Conservation (phyloP, 2,888 invertebrate genomes). For the Pseudococcus viburni region DNA sequence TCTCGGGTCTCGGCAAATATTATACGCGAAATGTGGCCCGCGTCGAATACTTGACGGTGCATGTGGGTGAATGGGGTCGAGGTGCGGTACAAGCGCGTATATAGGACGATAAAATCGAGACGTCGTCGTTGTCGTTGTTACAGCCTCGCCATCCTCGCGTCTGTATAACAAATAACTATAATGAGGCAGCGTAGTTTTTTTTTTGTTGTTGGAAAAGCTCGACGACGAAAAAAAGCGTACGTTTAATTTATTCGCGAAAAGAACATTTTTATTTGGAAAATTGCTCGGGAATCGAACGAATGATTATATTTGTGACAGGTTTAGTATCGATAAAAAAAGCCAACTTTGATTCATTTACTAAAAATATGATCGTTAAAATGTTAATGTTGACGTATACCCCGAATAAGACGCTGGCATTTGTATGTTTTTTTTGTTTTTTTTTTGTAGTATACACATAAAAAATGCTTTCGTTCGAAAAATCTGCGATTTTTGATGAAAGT, state of each 20-base stretch:
- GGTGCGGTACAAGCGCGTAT: not conserved
- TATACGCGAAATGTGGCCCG: too few species aligned
- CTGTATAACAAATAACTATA: not conserved
- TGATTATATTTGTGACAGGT: slow-evolving; percentile 6
- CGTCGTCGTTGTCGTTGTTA: not conserved
- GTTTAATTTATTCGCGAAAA: slow-evolving; percentile 27
- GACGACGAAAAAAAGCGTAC: not conserved
- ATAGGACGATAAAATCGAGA: not conserved
- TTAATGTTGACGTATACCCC: not conserved
- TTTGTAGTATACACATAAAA: too few species aligned
- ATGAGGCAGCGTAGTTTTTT: not conserved
- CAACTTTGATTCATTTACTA: slow-evolving; percentile 12
- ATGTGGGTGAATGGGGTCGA: too few species aligned
- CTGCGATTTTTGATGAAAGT: too few species aligned
- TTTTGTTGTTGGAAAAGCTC: not conserved
- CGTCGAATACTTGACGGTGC: too few species aligned
- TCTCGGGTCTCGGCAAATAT: too few species aligned
- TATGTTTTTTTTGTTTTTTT: too few species aligned
- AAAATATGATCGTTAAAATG: slow-evolving; percentile 6
- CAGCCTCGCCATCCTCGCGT: not conserved
- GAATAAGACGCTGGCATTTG: not conserved
- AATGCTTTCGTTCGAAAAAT: too few species aligned
- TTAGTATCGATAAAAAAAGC: slow-evolving; percentile 26
- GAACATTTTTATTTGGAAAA: slow-evolving; percentile 10
- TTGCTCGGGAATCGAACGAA: not conserved